phyloP scores from a whole-genome alignment of 2,797 vertebrate species.

The Lerista edwardsae region DNA sequence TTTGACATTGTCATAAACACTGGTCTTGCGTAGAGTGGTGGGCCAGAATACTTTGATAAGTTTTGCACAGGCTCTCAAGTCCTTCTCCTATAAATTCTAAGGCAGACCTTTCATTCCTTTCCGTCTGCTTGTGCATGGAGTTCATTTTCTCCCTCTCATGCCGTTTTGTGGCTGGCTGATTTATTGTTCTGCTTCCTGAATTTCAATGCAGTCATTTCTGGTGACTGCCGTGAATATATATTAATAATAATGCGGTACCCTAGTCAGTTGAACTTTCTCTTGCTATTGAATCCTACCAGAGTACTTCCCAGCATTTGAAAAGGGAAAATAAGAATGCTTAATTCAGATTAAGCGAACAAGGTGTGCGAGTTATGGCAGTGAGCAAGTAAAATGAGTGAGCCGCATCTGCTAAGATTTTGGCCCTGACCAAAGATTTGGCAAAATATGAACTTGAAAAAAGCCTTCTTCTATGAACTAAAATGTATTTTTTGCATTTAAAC shows the following conservation, averaged over 20 bases:
- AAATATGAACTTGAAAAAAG: background rate
- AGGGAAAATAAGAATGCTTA: background rate
- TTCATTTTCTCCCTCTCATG: background rate
- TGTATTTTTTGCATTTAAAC: background rate
- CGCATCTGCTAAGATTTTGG: background rate
- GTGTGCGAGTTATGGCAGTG: background rate
- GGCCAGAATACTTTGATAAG: slow-evolving; percentile 46
- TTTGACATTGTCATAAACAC: slow-evolving; percentile 60
- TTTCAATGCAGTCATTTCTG: slow-evolving; percentile 38
- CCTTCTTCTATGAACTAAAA: background rate
- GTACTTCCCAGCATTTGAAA: background rate
- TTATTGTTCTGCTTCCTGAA: slow-evolving; percentile 13
- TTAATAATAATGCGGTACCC: background rate
- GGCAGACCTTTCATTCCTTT: slow-evolving; percentile 29
- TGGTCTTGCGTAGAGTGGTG: slow-evolving; percentile 40
- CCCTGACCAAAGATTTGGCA: background rate
- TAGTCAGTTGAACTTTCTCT: slow-evolving; percentile 14
- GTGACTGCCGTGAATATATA: slow-evolving; percentile 33
- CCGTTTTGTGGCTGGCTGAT: slow-evolving; percentile 36
- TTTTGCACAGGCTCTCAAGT: slow-evolving; percentile 9
- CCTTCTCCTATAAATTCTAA: slow-evolving; percentile 42
- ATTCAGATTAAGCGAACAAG: slow-evolving; percentile 1
- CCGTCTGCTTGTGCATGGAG: background rate
- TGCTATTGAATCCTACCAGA: slow-evolving; percentile 21
- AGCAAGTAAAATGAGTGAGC: background rate